These are phyloP conservation scores for Zosterops hypoxanthus DNA, from an alignment of 2,113 vertebrate genomes.

Conservation along the genomic window DNA sequence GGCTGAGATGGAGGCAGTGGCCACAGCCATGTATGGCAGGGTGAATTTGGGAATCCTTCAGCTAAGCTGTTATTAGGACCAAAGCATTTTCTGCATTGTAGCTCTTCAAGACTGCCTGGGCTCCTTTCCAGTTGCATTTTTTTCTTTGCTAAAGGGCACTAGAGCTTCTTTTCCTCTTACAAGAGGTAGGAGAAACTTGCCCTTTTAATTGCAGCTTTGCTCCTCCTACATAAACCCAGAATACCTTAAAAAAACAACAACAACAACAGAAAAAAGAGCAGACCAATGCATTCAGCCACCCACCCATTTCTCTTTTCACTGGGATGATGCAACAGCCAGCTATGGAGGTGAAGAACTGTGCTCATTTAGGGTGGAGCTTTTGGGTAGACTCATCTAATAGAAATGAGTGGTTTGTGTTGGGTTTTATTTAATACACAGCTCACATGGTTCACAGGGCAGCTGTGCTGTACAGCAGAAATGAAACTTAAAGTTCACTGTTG, in stretches of 20 bases:
- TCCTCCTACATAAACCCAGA: slow-evolving; percentile 19
- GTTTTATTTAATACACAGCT: not conserved
- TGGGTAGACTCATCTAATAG: not conserved
- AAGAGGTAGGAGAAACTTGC: not conserved
- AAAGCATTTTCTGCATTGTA: not conserved
- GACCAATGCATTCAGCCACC: not conserved
- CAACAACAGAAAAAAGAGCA: not conserved
- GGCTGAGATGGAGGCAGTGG: not conserved
- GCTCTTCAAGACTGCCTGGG: not conserved
- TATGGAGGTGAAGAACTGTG: not conserved
- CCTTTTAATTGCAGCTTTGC: not conserved
- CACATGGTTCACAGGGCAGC: not conserved
- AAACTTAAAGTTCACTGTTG: not conserved
- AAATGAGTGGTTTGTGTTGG: not conserved
- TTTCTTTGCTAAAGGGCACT: not conserved
- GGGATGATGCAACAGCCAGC: slow-evolving; percentile 11
- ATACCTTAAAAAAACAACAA: not conserved
- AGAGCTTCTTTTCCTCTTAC: not conserved
- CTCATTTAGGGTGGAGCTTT: not conserved
- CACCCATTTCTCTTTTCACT: not conserved
- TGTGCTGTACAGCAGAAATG: not conserved
- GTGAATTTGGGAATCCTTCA: not conserved
- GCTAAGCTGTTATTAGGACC: not conserved
- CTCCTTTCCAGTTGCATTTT: not conserved
- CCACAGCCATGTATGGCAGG: not conserved